phyloP scores from a whole-genome alignment of 2,888 invertebrate species.

The Flabesymbios commensalis region DNA sequence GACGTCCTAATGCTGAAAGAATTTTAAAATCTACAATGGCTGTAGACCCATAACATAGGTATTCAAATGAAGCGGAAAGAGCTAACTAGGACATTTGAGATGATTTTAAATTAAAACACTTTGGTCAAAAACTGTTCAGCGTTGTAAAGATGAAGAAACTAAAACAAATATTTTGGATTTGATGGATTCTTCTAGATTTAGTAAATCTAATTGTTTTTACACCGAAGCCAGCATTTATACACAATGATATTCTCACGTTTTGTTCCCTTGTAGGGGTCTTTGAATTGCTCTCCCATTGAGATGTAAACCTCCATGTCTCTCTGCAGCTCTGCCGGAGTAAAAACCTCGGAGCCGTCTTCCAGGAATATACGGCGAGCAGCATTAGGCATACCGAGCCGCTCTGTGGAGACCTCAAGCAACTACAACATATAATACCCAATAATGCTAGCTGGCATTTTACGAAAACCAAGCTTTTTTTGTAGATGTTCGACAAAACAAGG shows the following conservation, averaged over 20 bases:
- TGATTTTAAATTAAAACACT: too few relatives aligned
- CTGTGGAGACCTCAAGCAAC: slow-evolving; percentile 58
- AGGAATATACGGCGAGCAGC: slow-evolving; percentile 59
- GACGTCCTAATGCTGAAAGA: too few relatives aligned
- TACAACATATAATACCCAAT: too few relatives aligned
- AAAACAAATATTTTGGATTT: too few relatives aligned
- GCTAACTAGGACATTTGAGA: too few relatives aligned
- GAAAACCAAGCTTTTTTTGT: background rate
- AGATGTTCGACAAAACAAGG: background rate
- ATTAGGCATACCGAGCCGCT: slow-evolving; percentile 51
- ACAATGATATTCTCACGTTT: slow-evolving; percentile 41
- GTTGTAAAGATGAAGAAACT: too few relatives aligned
- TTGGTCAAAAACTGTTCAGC: too few relatives aligned
- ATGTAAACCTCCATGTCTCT: slow-evolving; percentile 52
- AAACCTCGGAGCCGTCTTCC: slow-evolving; percentile 57
- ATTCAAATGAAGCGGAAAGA: too few relatives aligned
- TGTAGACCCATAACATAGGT: too few relatives aligned
- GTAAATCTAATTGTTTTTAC: too few relatives aligned
- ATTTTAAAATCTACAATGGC: too few relatives aligned
- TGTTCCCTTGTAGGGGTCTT: slow-evolving; percentile 49
- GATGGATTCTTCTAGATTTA: too few relatives aligned
- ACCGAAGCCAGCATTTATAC: background rate
- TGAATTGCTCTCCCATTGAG: slow-evolving; percentile 57
- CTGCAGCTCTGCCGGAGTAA: slow-evolving; percentile 47
- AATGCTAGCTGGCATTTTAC: background rate